Evolutionary conservation across 1,140 invertebrate genomes (phyloP), one percentile per base, ranked within the genome.

Genomic region (Dufourea novaeangliae): DNA sequence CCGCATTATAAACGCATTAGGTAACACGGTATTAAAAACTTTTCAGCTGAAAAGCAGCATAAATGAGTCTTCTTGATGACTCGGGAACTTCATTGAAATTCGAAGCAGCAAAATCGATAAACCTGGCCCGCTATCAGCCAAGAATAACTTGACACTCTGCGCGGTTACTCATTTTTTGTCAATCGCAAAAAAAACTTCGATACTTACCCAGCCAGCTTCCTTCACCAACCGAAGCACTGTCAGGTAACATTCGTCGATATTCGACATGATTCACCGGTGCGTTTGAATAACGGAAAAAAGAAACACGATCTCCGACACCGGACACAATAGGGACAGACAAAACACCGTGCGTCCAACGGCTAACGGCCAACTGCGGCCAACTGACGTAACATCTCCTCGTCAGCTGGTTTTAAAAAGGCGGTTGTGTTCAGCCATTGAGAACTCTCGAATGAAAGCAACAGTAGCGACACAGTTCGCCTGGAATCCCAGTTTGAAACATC

Each of bases 211-310:
- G 52, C 94, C 94, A 50, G 93, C 94, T 82, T 93, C 88, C 72
- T 94, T 92, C 3, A 93, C 91, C 32, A 94, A 85, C 72, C 90
- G 87, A 71, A 93, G 86, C 22, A 91, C 92, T 6, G 90, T 86
- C 29, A 93, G 88, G 67, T 93, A 94, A 84, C 90, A 94, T 64
- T 92, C 87, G 46, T 94, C 91, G 25, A 93, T 64, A 71, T 93
- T 88, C 57, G 80, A 41, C 82, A 85, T 85, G 62, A 27, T 75
- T 70, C 39, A 41, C 25, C 5, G 8, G 44, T 7, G 2, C 11
- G 10, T 61, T 52, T n/a, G 32, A 50, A 61, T 11, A 6, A 50
- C 1, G 14, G 22, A 5, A 11, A 14, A 41, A 69, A n/a, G 37
- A 22, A 66, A n/a, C 22, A 39, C 34, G 20, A 71, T 11, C 52